Base-by-base conservation (phyloP, 2,888 invertebrate species). In the Phlogophora meticulosa region DNA sequence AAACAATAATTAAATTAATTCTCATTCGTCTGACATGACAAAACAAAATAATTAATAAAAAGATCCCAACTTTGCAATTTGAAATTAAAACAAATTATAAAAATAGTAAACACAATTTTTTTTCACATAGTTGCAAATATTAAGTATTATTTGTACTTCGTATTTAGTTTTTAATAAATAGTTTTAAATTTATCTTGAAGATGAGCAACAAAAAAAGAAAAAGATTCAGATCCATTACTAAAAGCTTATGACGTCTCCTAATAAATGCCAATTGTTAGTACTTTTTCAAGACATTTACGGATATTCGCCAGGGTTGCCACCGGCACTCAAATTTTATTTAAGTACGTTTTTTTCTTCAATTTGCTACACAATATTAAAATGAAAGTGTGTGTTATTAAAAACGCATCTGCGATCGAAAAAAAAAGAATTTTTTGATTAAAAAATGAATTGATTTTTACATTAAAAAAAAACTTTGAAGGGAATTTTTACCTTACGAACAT, bases 261-360 rank as follows among this genome's bases (percentile, higher is more conserved):
- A 53, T 73, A 80, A 78, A 78, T 78, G 74, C 64, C 70, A 61
- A 66, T 46, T 55, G 32, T 46, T 51, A 57, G 28, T 53, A 24
- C 46, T 15, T 55, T 57, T 32, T 28, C n/a, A 38, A 72, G 34
- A 53, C 46, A n/a, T 17, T 28, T 4, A 28, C 4, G 28, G 28
- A 5, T 4, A 28, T 28, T 2, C 28, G 5, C 5, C 28, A 28
- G 28, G 28, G 4, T 28, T 28, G 5, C 28, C 28, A 28, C 4
- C 28, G 28, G 5, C 2, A 28, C 2, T 28, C 5, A 28, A 28
- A 28, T 28, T 5, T 28, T n/a, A n/a, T n/a, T n/a, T n/a, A n/a
- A 28, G 4, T 4, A 28, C 5, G 28, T 28, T 2, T 28, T 28
- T 28, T 28, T n/a, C n/a, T 28, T 28, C 2, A 28, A 28, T 28